Conservation (phyloP, 2,113 vertebrate species). For the Gopherus evgoodei region DNA sequence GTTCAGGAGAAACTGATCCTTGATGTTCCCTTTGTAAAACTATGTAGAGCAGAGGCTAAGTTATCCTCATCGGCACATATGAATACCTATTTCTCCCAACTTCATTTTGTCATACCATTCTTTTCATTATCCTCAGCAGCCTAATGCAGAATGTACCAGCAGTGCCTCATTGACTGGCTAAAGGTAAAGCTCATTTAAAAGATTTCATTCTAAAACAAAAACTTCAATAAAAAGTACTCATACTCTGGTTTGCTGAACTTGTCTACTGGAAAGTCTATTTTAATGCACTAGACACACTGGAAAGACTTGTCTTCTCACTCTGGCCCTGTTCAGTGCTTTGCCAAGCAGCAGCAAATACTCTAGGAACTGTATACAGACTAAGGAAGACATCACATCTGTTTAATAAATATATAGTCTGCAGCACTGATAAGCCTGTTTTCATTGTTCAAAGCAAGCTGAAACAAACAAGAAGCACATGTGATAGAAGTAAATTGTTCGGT, state of each 20-base stretch:
- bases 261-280: not conserved
- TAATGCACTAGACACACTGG: not conserved
- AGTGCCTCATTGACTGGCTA: not conserved
- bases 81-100: not conserved
- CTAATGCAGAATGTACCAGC: not conserved
- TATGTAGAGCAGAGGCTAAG: not conserved
- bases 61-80: not conserved
- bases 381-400: not conserved
- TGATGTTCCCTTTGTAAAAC: rapidly evolving
- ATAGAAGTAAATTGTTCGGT: not conserved
- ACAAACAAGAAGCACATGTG: not conserved
- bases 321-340: not conserved
- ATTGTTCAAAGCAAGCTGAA: not conserved
- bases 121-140: not conserved
- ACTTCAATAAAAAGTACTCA: not conserved
- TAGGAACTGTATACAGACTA: not conserved
- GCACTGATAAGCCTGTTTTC: not conserved
- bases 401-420: not conserved
- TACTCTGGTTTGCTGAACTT: not conserved
- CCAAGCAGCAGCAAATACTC: not conserved
- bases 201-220: not conserved
- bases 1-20: not conserved
- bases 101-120: not conserved
- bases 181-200: not conserved
- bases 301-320: not conserved